phyloP scores from a whole-genome alignment of 1,140 invertebrate species.

The Goniozus legneri region DNA sequence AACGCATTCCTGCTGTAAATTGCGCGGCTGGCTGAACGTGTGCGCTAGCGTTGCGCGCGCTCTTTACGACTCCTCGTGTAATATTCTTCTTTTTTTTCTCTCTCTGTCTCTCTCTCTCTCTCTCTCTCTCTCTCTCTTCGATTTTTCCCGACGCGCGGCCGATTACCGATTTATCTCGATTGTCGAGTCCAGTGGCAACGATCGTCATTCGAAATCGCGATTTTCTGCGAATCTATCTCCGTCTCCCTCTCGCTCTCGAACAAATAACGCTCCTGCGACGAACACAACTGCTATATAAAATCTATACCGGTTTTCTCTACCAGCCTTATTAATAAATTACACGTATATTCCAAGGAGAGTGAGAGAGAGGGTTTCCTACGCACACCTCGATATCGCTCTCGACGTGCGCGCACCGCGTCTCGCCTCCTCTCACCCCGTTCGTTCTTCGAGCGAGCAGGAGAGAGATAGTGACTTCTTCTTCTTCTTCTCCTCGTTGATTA shows the following conservation, averaged over 20 bases:
- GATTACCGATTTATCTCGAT: no score
- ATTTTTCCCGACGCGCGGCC: no score
- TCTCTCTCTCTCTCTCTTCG: no score
- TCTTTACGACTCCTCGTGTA: no score
- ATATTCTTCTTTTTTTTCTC: no score
- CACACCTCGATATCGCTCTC: no score
- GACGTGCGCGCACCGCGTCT: no score
- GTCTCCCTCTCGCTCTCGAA: constrained; percentile 5
- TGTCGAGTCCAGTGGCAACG: no score
- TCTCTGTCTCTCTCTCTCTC: no score
- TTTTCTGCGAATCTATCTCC: constrained; percentile 16
- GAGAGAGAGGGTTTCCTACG: no score
- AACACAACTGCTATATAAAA: constrained; percentile 40
- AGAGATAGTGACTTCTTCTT: constrained; percentile 19
- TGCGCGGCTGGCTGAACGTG: not conserved
- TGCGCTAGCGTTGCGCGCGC: no score
- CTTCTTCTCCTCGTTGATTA: constrained; percentile 17
- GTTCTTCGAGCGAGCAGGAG: not conserved
- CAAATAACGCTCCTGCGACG: constrained; percentile 28
- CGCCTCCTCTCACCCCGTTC: constrained; percentile 21
- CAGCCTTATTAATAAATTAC: constrained; percentile 48
- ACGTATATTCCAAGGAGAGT: constrained; percentile 37
- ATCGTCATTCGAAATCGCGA: constrained; percentile 9
- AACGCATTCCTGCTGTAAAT: not conserved
- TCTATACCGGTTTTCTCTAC: constrained; percentile 45